Evolutionary conservation across 2,888 invertebrate genomes (phyloP).

Genomic region (Adineta ricciae): DNA sequence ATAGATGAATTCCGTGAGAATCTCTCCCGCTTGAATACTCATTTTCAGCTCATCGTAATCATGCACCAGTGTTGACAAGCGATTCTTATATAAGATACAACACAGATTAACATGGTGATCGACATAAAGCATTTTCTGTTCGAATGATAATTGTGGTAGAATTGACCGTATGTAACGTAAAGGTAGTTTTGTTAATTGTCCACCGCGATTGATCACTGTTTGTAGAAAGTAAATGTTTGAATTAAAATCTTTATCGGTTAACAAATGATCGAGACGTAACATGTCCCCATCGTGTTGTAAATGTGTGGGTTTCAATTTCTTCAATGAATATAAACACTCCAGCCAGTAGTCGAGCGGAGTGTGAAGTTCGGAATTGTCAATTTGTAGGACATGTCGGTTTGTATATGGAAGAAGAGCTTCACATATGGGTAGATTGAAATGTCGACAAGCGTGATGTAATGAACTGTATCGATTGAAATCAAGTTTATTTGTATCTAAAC

Average conservation of each 20-base stretch:
- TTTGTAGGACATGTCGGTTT: not conserved
- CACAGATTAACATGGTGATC: not conserved
- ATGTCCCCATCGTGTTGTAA: not conserved
- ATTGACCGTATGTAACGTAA: not conserved
- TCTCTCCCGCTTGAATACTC: not conserved
- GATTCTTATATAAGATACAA: not conserved
- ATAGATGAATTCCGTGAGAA: not conserved
- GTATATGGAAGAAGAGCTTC: not conserved
- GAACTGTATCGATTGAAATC: not conserved
- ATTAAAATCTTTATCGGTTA: not conserved
- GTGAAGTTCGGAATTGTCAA: not conserved
- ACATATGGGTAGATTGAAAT: not conserved
- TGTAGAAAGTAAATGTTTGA: not conserved
- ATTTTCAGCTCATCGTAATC: not conserved
- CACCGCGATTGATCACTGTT: not conserved
- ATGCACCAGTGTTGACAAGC: not conserved
- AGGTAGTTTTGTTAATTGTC: not conserved
- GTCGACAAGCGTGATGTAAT: not conserved
- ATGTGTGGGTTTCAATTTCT: not conserved
- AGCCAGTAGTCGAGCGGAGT: not conserved
- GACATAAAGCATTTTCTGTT: not conserved
- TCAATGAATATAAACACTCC: not conserved
- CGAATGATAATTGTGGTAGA: not conserved
- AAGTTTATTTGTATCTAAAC: not conserved
- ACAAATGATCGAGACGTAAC: not conserved